A percentile compares a stretch with the other conserved stretches of the same genome.
Evolutionary conservation across 2,113 vertebrate genomes (phyloP).

Genomic region (Nipponia nippon): DNA sequence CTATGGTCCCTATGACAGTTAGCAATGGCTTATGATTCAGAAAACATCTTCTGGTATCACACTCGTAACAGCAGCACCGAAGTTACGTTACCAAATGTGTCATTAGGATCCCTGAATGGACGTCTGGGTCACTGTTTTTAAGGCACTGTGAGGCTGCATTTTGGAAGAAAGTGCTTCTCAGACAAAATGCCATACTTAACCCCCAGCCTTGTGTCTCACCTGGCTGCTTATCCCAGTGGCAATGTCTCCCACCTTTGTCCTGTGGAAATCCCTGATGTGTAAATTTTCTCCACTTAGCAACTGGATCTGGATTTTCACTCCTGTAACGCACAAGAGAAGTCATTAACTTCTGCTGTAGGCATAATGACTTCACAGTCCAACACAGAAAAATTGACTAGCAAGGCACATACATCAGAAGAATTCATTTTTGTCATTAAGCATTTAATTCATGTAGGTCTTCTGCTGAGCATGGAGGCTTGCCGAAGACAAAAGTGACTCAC

Average conservation of each 20-base stretch:
- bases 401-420: neutral
- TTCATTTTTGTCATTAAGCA: neutral
- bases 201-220: constrained; percentile 69
- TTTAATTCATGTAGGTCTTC: neutral
- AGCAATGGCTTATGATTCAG: neutral
- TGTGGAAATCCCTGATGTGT: constrained; percentile 88
- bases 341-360: neutral
- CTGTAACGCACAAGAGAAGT: constrained; percentile 62
- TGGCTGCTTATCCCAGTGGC: constrained; percentile 96
- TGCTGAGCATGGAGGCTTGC: neutral
- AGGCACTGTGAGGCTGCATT: neutral
- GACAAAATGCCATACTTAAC: neutral
- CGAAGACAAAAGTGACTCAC: neutral
- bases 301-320: constrained; percentile 89
- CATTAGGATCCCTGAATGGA: neutral
- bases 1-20: neutral
- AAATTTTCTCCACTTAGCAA: constrained; percentile 83
- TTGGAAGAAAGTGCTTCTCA: neutral
- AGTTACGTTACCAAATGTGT: neutral
- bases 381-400: neutral
- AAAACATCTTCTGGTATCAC: neutral
- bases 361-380: neutral
- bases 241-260: constrained; percentile 90
- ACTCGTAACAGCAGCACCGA: neutral
- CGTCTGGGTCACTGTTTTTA: neutral